Base-by-base conservation (phyloP, 2,888 invertebrate species). In the Tipula vernalis region DNA sequence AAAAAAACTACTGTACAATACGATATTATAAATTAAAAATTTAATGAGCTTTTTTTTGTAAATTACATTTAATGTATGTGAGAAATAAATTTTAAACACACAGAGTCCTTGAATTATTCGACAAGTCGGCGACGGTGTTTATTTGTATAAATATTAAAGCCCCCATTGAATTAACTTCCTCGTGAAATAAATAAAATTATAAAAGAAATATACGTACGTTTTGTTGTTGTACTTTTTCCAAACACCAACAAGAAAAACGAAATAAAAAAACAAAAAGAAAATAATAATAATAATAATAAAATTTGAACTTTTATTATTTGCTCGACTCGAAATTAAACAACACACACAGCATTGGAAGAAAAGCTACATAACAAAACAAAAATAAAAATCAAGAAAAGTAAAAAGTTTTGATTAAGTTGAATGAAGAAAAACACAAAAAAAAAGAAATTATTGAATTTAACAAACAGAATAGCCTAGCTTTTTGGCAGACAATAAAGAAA, bases 401-500 rank as follows among this genome's bases (percentile, higher is more conserved):
- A 71, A 71, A 71, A 71, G 71, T 71, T 71, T 71, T 71, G 71
- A 71, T 71, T 71, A 71, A 71, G 71, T 71, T 71, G 71, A 71
- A 71, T 71, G 71, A 28, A 71, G 6, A 51, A n/a, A 39, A 39
- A 39, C 3, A 39, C 28, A 39, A 39, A 39, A 6, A 57, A 57
- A 18, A 57, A 57, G 15, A 57, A 71, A 71, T 71, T 71, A 71
- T 71, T 71, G 71, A 71, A 71, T 71, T 71, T 71, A 71, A 28
- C 71, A 28, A 71, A 71, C 28, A 71, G 71, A 71, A 71, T 71
- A 71, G 28, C 71, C 71, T 71, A 71, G 71, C 71, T 71, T 71
- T 71, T 71, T 71, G 71, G 71, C 71, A 71, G 71, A 71, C 71
- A 71, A 71, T 71, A 71, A 71, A 71, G 71, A 71, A 71, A 71